A percentile compares a stretch with the other conserved stretches of the same genome.
phyloP scores from a whole-genome alignment of 1,140 invertebrate species.

The Phocides pigmalion region DNA sequence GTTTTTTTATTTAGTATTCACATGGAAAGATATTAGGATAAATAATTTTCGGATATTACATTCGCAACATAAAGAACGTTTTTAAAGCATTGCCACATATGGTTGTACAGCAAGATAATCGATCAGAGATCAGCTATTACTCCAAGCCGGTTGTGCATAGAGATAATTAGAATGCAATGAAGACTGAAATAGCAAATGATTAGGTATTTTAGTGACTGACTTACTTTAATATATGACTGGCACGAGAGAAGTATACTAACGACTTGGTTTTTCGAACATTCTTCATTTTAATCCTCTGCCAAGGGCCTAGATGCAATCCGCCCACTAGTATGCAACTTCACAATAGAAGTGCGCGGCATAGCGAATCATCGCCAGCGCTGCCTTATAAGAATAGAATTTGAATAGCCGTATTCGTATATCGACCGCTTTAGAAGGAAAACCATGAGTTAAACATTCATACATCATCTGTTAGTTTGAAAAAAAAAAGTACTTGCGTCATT shows the following conservation, averaged over 20 bases:
- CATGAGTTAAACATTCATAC: too few relatives aligned
- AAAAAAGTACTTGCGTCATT: not conserved
- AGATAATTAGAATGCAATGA: not conserved
- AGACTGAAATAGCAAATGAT: not conserved
- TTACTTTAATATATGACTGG: not conserved
- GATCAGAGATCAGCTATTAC: not conserved
- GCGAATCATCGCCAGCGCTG: constrained; percentile 51
- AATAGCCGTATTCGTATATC: not conserved
- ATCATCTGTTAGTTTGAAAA: too few relatives aligned
- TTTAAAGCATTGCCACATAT: not conserved
- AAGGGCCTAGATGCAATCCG: constrained; percentile 39
- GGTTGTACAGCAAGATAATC: not conserved
- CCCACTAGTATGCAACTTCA: constrained; percentile 39
- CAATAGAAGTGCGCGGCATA: constrained; percentile 47
- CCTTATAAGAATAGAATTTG: not conserved
- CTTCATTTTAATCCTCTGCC: constrained; percentile 37
- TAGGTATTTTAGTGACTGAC: not conserved
- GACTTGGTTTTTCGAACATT: too few relatives aligned
- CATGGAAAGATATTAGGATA: too few relatives aligned
- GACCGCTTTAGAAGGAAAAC: not conserved
- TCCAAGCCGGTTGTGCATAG: not conserved
- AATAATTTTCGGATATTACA: too few relatives aligned
- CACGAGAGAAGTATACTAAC: too few relatives aligned
- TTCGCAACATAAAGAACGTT: too few relatives aligned
- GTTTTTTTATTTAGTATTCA: too few relatives aligned